These are phyloP conservation scores for Cepphus grylle DNA, from an alignment of 2,113 vertebrate genomes.

Conservation along the genomic window DNA sequence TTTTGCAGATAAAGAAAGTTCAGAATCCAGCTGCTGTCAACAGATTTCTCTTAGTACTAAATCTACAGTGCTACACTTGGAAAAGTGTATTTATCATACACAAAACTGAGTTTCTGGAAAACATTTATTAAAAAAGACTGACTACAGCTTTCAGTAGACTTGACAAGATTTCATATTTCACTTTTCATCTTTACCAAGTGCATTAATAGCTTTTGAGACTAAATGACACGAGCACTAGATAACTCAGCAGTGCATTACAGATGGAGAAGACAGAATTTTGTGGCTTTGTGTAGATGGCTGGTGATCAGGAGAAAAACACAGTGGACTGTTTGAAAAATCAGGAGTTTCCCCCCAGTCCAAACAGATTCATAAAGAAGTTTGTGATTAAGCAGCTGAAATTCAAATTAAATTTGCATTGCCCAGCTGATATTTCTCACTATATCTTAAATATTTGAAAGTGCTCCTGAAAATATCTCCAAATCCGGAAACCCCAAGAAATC, in stretches of 20 bases:
- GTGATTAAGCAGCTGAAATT: not conserved
- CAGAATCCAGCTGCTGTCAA: not conserved
- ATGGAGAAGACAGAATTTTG: not conserved
- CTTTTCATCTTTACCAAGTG: slow-evolving; percentile 14
- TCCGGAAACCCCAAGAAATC: not conserved
- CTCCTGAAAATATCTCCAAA: not conserved
- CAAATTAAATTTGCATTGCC: not conserved
- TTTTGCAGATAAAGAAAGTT: not conserved
- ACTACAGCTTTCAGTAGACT: slow-evolving; percentile 14
- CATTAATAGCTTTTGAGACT: slow-evolving; percentile 39
- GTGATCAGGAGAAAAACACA: not conserved
- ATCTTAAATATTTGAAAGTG: not conserved
- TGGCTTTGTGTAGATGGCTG: not conserved
- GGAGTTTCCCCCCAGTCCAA: not conserved
- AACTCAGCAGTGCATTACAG: not conserved
- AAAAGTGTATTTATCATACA: slow-evolving; percentile 13
- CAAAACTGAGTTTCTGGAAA: not conserved
- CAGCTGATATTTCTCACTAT: not conserved
- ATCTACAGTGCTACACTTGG: not conserved
- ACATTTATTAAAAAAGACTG: not conserved
- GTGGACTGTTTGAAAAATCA: not conserved
- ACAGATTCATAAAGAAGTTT: not conserved
- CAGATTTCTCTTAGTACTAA: slow-evolving; percentile 13
- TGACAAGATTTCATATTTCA: slow-evolving; percentile 1
- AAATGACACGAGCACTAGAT: not conserved